A percentile compares a stretch with the other conserved stretches of the same genome.
These are phyloP conservation scores for Neodiprion lecontei DNA, from an alignment of 1,140 invertebrate genomes.

Conservation along the genomic window DNA sequence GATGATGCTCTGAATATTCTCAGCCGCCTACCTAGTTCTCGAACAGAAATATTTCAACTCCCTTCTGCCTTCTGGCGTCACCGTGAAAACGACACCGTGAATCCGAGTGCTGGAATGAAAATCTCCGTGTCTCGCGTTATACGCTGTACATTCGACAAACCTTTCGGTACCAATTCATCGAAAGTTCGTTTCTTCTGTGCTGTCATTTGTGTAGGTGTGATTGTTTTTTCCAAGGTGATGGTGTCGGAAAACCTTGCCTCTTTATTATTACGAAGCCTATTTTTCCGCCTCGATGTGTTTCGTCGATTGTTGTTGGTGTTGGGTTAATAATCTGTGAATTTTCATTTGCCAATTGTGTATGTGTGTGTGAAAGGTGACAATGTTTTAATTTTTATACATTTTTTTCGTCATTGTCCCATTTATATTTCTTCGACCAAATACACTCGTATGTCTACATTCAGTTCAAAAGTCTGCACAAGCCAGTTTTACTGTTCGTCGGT, in stretches of 20 bases:
- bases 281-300: no score
- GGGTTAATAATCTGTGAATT: no score
- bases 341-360: no score
- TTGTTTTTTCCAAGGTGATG: background rate
- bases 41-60: background rate
- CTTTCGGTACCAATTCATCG: background rate
- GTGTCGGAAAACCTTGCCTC: background rate
- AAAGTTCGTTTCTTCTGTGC: background rate
- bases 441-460: no score
- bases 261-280: no score
- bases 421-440: no score
- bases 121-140: slow-evolving; percentile 14
- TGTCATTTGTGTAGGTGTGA: background rate
- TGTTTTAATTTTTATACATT: no score
- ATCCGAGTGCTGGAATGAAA: slow-evolving; percentile 21
- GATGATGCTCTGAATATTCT: no score
- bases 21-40: background rate
- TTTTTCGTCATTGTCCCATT: no score
- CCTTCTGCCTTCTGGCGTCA: background rate
- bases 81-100: background rate
- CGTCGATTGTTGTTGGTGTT: no score
- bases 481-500: background rate
- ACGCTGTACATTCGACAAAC: slow-evolving; percentile 5
- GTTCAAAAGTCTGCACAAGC: no score
- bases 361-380: no score